Conservation (phyloP, 1,140 invertebrate genomes). For the Drosophila pachea region DNA sequence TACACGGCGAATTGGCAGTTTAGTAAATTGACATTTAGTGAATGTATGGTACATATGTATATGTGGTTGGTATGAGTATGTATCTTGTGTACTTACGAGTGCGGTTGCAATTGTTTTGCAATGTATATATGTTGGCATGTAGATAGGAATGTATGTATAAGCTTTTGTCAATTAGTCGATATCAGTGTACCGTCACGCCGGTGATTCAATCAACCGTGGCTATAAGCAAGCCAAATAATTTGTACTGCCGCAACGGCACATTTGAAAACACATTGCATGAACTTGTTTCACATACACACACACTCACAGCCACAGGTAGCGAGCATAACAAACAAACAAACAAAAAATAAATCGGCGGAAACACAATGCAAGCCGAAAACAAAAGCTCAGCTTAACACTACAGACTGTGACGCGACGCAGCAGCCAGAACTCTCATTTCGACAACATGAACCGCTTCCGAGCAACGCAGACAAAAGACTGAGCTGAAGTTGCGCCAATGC, state of each 20-base stretch:
- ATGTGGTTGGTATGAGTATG: neutral
- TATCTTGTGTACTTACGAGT: slow-evolving; percentile 27
- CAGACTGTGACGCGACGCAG: slow-evolving; percentile 37
- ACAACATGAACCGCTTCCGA: slow-evolving; percentile 52
- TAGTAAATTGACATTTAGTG: slow-evolving; percentile 12
- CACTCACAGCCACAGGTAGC: slow-evolving; percentile 16
- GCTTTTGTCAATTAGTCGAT: slow-evolving; percentile 25
- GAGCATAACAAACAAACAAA: slow-evolving; percentile 26
- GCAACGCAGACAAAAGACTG: slow-evolving; percentile 66
- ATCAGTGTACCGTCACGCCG: slow-evolving; percentile 31
- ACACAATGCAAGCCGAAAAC: slow-evolving; percentile 33
- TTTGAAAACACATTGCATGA: slow-evolving; percentile 66
- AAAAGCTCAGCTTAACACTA: slow-evolving; percentile 35
- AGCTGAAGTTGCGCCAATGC: slow-evolving; percentile 47
- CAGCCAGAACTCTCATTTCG: slow-evolving; percentile 50
- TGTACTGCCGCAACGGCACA: slow-evolving; percentile 42
- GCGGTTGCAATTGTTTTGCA: slow-evolving; percentile 24
- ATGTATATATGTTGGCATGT: neutral
- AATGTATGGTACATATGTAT: slow-evolving; percentile 4
- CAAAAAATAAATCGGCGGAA: slow-evolving; percentile 32
- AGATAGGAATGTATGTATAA: slow-evolving; percentile 10
- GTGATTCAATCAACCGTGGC: slow-evolving; percentile 60
- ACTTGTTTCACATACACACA: slow-evolving; percentile 53
- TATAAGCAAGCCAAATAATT: slow-evolving; percentile 58
- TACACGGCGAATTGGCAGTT: slow-evolving; percentile 20